phyloP scores from a whole-genome alignment of 2,888 invertebrate genomes.

The Ernsta delagoae region DNA sequence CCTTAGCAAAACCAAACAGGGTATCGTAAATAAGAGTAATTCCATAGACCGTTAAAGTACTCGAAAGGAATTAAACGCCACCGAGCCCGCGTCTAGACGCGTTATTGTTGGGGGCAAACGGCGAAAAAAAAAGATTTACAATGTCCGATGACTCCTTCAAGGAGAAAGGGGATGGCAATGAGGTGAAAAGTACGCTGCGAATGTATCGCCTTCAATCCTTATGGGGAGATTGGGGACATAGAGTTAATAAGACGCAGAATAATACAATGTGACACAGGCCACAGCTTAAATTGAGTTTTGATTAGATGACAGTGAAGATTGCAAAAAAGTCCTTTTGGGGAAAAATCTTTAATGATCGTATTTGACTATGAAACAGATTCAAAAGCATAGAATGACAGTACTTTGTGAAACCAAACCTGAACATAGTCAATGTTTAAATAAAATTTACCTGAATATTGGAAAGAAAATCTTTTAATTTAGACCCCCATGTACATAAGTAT shows the following conservation, averaged over 20 bases:
- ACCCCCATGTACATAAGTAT: no score
- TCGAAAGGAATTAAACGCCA: constrained; percentile 19
- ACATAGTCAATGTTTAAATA: no score
- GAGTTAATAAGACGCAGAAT: constrained; percentile 8
- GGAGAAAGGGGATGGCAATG: constrained; percentile 35
- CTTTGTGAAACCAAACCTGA: no score
- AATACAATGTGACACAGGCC: no score
- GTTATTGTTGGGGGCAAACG: constrained; percentile 35
- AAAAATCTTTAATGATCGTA: no score
- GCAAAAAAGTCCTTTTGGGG: no score
- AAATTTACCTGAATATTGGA: no score
- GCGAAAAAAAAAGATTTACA: constrained; percentile 39
- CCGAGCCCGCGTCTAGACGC: constrained; percentile 42
- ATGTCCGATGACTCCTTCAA: constrained; percentile 37
- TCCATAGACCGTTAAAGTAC: constrained; percentile 26
- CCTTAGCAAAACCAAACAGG: constrained; percentile 2
- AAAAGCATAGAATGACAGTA: no score
- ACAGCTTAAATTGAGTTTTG: no score
- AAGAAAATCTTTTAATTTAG: no score
- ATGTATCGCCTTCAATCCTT: constrained; percentile 20
- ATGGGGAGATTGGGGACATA: constrained; percentile 5
- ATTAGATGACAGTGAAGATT: no score
- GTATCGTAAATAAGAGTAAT: constrained; percentile 23
- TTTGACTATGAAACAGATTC: no score
- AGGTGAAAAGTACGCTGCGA: constrained; percentile 25